Conservation (phyloP, 2,113 vertebrate genomes). For the Lepisosteus oculatus region DNA sequence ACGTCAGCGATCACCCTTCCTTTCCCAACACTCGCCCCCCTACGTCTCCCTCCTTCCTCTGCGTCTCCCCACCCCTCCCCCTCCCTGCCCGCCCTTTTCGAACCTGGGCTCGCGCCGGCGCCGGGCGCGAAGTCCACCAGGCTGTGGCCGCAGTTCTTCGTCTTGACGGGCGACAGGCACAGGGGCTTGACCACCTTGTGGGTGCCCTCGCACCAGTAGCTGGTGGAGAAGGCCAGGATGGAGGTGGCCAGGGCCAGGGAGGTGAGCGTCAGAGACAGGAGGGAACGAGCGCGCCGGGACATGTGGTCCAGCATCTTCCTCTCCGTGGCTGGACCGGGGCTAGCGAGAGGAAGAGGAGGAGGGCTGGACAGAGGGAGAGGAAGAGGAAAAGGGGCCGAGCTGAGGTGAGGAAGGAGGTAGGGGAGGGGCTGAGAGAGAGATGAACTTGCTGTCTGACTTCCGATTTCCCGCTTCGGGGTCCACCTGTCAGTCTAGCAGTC, state of each 20-base stretch:
- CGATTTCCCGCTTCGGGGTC: no score
- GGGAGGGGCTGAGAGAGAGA: conserved; percentile 29
- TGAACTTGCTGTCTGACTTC: no score
- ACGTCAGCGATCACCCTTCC: no score
- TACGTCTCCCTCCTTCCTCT: no score
- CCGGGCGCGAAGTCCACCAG: conserved; percentile 16
- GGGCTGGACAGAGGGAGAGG: neutral
- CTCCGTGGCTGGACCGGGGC: conserved; percentile 16
- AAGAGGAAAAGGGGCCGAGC: conserved; percentile 5
- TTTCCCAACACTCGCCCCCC: no score
- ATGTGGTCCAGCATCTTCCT: conserved; percentile 56
- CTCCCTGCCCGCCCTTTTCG: no score
- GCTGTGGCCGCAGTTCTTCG: conserved; percentile 72
- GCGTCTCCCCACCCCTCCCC: no score
- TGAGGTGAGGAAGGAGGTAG: conserved; percentile 39
- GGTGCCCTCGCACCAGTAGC: conserved; percentile 79
- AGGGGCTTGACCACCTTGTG: conserved; percentile 80
- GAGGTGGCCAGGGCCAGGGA: conserved; percentile 70
- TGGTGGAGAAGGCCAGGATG: conserved; percentile 75
- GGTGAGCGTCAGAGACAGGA: conserved; percentile 71
- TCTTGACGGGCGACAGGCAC: conserved; percentile 74
- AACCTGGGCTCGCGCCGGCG: no score
- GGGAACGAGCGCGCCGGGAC: conserved; percentile 65
- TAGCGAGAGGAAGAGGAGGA: conserved; percentile 21
- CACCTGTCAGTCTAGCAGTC: no score